A percentile compares a stretch with the other conserved stretches of the same genome.
Evolutionary conservation across 2,888 invertebrate species (phyloP).

Genomic region (Heteromurus nitidus): DNA sequence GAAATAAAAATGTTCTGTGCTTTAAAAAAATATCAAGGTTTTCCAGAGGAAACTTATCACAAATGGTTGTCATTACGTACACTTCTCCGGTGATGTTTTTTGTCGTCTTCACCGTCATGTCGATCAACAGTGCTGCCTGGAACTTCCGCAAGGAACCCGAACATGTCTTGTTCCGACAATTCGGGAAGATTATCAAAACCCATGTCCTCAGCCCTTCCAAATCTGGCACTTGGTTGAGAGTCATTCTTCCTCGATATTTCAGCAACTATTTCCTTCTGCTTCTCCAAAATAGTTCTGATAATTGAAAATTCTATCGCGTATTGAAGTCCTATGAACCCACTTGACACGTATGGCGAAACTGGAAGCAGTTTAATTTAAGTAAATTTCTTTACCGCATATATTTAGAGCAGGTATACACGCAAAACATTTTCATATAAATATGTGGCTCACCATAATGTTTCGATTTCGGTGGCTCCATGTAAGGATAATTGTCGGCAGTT

Average conservation of each 20-base stretch:
- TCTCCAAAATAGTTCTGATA: constrained; percentile 36
- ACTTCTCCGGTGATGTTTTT: background rate
- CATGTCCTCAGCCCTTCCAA: background rate
- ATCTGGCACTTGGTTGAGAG: background rate
- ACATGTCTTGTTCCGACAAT: too few relatives aligned
- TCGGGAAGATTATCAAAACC: too few relatives aligned
- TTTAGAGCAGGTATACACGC: background rate
- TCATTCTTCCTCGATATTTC: background rate
- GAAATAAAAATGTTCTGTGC: background rate
- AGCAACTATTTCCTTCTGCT: background rate
- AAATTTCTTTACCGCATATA: too few relatives aligned
- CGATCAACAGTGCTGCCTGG: too few relatives aligned
- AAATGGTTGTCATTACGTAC: background rate
- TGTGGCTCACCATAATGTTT: constrained; percentile 28
- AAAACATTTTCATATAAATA: too few relatives aligned
- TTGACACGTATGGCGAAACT: constrained; percentile 65
- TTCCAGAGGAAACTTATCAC: background rate
- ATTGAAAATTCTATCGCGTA: constrained; percentile 65
- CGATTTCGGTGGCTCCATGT: constrained; percentile 37
- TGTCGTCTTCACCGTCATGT: too few relatives aligned
- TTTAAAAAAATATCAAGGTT: too few relatives aligned
- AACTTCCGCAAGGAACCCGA: background rate
- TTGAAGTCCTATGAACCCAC: constrained; percentile 69
- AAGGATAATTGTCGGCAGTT: constrained; percentile 57
- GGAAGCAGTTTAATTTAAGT: background rate